A percentile compares a stretch with the other conserved stretches of the same genome.
Evolutionary conservation across 1,140 invertebrate genomes (phyloP).

Genomic region (Stenopsyche tienmushanensis): DNA sequence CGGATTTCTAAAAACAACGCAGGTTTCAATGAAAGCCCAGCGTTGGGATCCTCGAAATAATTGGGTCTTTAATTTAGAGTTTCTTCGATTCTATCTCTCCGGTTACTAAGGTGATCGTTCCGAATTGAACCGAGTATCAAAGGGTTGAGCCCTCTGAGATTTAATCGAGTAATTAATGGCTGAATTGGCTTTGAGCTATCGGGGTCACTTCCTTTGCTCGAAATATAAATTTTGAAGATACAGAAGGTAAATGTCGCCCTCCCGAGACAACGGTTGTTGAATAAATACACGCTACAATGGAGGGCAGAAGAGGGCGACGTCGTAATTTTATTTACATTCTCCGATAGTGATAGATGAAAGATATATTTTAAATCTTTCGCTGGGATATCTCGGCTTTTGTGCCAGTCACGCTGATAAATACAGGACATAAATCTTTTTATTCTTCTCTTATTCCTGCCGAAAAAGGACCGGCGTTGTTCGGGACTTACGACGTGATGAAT

Average conservation of each 20-base stretch:
- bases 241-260: not conserved
- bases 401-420: not conserved
- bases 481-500: not conserved
- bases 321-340: too few relatives aligned
- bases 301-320: too few relatives aligned
- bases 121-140: not conserved
- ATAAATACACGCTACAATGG: too few relatives aligned
- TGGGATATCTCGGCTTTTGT: not conserved
- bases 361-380: conserved; percentile 1
- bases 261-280: too few relatives aligned
- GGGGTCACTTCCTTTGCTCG: not conserved
- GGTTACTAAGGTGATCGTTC: not conserved
- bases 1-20: too few relatives aligned
- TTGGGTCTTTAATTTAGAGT: too few relatives aligned
- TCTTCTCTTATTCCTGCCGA: not conserved
- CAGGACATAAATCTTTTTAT: not conserved
- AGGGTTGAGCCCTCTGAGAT: not conserved
- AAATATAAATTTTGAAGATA: not conserved
- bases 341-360: too few relatives aligned
- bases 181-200: not conserved
- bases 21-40: too few relatives aligned
- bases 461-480: not conserved
- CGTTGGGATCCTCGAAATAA: too few relatives aligned
- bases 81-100: too few relatives aligned
- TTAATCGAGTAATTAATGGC: not conserved